These are phyloP conservation scores for Thereuonema tuberculata DNA, from an alignment of 1,140 invertebrate species.

Conservation along the genomic window DNA sequence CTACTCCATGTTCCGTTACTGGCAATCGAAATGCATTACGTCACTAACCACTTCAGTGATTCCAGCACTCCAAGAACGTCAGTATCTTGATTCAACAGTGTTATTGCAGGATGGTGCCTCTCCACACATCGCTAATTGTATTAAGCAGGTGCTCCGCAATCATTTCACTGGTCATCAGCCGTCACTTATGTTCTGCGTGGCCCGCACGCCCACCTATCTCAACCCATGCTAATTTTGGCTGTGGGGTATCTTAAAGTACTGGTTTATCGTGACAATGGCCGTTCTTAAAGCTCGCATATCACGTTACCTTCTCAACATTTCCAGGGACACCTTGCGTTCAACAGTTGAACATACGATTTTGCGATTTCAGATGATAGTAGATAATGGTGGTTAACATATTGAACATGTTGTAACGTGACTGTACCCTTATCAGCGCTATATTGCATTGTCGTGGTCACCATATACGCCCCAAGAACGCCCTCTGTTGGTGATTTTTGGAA, in stretches of 20 bases:
- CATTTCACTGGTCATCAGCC: background rate
- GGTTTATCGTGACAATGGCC: background rate
- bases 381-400: constrained; percentile 5
- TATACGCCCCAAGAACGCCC: background rate
- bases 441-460: background rate
- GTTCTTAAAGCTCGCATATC: background rate
- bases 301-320: background rate
- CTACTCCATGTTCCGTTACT: too few relatives aligned
- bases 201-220: background rate
- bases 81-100: too few relatives aligned
- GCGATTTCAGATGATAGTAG: background rate
- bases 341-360: constrained; percentile 5
- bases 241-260: constrained; percentile 3
- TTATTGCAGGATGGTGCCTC: too few relatives aligned
- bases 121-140: too few relatives aligned
- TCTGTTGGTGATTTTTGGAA: background rate
- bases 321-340: background rate
- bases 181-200: background rate
- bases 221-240: constrained; percentile 1
- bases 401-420: background rate
- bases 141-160: background rate
- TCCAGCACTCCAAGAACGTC: too few relatives aligned
- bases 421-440: background rate
- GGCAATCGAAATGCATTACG: too few relatives aligned
- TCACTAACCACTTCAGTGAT: too few relatives aligned